phyloP scores from a whole-genome alignment of 2,797 vertebrate species.

The Columba guinea region DNA sequence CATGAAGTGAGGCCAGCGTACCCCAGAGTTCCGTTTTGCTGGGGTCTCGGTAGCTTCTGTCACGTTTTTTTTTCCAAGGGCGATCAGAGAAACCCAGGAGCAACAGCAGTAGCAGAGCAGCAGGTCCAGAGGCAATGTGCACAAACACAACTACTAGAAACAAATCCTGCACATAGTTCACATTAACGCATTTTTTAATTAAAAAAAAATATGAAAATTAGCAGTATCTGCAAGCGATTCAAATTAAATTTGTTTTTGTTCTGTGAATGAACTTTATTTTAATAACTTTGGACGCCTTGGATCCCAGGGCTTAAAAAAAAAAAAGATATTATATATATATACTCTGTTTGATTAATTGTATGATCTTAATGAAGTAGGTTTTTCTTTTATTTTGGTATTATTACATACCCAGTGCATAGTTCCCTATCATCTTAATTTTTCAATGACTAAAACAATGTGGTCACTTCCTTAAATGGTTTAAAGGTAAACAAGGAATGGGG shows the following conservation, averaged over 20 bases:
- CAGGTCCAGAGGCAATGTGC: slow-evolving; percentile 80
- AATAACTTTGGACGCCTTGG: slow-evolving; percentile 98
- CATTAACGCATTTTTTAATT: slow-evolving; percentile 86
- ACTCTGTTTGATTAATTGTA: slow-evolving; percentile 89
- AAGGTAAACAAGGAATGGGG: slow-evolving; percentile 34
- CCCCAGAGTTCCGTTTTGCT: slow-evolving; percentile 38
- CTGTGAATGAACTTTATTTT: slow-evolving; percentile 99
- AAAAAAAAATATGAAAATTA: slow-evolving; percentile 96
- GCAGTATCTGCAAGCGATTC: slow-evolving; percentile 99
- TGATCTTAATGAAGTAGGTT: slow-evolving; percentile 87
- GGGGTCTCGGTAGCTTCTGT: slow-evolving; percentile 38
- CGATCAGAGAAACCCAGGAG: slow-evolving; percentile 63
- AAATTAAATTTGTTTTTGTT: slow-evolving; percentile 99
- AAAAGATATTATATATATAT: slow-evolving; percentile 86
- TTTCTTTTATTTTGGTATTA: slow-evolving; percentile 83
- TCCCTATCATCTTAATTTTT: slow-evolving; percentile 47
- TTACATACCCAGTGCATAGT: slow-evolving; percentile 84
- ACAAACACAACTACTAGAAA: slow-evolving; percentile 82
- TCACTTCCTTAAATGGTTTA: slow-evolving; percentile 44
- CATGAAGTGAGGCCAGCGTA: slow-evolving; percentile 54
- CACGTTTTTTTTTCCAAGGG: slow-evolving; percentile 16
- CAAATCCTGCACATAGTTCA: slow-evolving; percentile 85
- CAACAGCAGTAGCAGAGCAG: slow-evolving; percentile 72
- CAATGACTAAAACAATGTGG: slow-evolving; percentile 1
- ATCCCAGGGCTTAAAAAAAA: slow-evolving; percentile 92